Evolutionary conservation across 2,797 vertebrate genomes (phyloP), one percentile per base, ranked within the genome.

Genomic region (Anniella stebbinsi): DNA sequence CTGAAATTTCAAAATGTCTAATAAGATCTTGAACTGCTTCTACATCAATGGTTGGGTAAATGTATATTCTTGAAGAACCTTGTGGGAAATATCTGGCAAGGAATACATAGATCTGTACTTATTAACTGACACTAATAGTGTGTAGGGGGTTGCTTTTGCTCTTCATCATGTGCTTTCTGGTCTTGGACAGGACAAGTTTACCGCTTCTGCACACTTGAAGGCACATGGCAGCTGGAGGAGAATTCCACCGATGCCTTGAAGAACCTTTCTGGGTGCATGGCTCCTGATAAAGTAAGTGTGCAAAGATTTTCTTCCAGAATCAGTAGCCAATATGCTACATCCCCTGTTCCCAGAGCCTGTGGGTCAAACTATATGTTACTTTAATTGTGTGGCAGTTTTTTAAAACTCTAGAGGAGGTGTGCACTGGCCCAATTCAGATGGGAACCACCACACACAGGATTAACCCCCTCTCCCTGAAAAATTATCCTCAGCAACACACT

Each of bases 191-290:
- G 97, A 66, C 97, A 95, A 0, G 97, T 97, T 82, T 98, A 97
- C 45, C 97, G 97, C 5, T 98, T 97, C 95, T 98, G 97, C 92
- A 98, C 97, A 0, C 69, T 21, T 0, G 97, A 98, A 1, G 97
- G 97, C 28, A 97, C 95, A 0, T 98, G 97, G 97, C 94, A 97
- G 69, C 93, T 95, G 73, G 95, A 96, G 90, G 97, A 97, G 90
- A 98, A 98, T 89, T 97, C 97, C 0, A 97, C 97, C n/a, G n/a
- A 94, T 36, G 97, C 97, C 54, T 98, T 97, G 97, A 97, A 97
- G 87, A 97, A 98, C 94, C 93, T 98, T 84, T 96, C 97, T 0
- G 97, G 97, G 69, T 98, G 97, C 0, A 97, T 97, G 86, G 93
- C 96, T 87, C 94, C 93, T 76, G 93, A 95, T 45, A 94, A 95